Conservation (phyloP, 1,140 invertebrate species). For the Scaptomyza montana region DNA sequence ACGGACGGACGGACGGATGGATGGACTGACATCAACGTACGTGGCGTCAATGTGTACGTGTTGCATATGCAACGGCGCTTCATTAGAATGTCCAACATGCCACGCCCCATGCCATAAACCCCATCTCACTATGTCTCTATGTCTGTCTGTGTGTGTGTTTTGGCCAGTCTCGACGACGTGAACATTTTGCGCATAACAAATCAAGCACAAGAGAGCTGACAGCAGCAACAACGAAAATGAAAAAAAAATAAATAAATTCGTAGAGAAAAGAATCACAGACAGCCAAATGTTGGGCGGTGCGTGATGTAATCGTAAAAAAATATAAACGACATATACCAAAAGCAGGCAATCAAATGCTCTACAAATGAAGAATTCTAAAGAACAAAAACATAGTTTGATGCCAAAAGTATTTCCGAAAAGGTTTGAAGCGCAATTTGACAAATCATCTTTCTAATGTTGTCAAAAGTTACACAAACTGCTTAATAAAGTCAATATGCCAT, state of each 20-base stretch:
- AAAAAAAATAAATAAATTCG: neutral
- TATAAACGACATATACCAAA: neutral
- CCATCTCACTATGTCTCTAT: neutral
- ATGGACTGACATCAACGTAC: constrained; percentile 25
- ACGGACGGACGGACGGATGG: neutral
- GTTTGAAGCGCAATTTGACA: too few species aligned
- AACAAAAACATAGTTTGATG: too few species aligned
- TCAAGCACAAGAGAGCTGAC: constrained; percentile 64
- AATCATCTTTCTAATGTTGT: too few species aligned
- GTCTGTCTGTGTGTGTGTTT: too few species aligned
- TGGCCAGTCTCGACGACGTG: constrained; percentile 73
- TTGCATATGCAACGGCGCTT: constrained; percentile 78
- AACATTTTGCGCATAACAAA: constrained; percentile 81
- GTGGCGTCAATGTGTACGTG: constrained; percentile 68
- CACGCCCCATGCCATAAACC: constrained; percentile 35
- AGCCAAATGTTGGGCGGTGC: constrained; percentile 74
- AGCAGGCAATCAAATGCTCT: neutral
- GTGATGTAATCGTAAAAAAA: constrained; percentile 73
- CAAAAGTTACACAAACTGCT: neutral
- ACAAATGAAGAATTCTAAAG: too few species aligned
- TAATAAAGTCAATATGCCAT: neutral
- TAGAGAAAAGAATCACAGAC: constrained; percentile 69
- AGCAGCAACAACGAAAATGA: constrained; percentile 34
- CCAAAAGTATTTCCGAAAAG: too few species aligned
- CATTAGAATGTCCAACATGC: constrained; percentile 77